Evolutionary conservation across 2,113 vertebrate species (phyloP), one percentile per base, ranked within the genome.

Genomic region (Spermophilus dauricus): DNA sequence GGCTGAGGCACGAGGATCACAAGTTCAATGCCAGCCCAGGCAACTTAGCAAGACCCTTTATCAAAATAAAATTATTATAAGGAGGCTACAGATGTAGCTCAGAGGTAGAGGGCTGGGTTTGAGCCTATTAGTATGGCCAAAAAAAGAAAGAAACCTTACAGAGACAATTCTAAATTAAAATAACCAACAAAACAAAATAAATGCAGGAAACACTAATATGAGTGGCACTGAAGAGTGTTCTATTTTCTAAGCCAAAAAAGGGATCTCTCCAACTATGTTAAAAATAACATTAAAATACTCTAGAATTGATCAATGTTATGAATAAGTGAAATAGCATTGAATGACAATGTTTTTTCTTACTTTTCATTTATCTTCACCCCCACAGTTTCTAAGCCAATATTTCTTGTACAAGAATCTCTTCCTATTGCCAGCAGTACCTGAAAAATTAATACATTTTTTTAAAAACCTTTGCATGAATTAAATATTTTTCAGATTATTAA

Each of bases 371-470:
- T 98, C 89, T 96, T 98, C 96, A 99, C 99, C 63, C 99, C 99
- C 0, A 99, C 98, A 1, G 98, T 98, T 63, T 99, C 98, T 95
- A 99, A 98, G 73, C 99, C 99, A 72, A 99, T 99, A 75, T 96
- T 98, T 83, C 98, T 98, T 17, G 99, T 99, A 94, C 99, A 99
- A 8, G 99, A 89, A 84, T 99, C 99, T 97, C 99, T 99, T 97
- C 99, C 99, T 1, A 99, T 98, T 61, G 99, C 98, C 58, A 99
- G 94, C 95, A 99, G 91, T 37, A 99, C 99, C 99, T 99, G 97
- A 77, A 97, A 98, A 96, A 80, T 63, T 20, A 85, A 67, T 45
- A 48, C 28, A 76, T 2, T 5, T 70, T 72, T 72, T 89, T 11
- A 65, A 78, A 95, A 94, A 69, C 5, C 30, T 87, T 1, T 37